A percentile compares a stretch with the other conserved stretches of the same genome.
phyloP scores from a whole-genome alignment of 2,797 vertebrate genomes.

The Hylomyscus alleni region DNA sequence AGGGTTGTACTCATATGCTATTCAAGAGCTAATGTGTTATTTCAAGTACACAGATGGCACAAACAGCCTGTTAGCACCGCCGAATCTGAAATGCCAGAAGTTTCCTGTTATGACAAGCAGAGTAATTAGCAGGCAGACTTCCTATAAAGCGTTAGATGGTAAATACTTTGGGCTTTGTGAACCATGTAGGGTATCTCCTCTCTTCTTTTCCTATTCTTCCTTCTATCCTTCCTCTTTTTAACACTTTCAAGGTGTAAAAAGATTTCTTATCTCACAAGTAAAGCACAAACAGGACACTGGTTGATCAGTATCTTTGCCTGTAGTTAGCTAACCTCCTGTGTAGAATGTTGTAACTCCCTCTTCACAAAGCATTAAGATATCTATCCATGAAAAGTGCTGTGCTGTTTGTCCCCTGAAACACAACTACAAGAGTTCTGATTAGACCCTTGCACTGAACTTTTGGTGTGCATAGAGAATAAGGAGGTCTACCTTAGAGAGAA shows the following conservation, averaged over 20 bases:
- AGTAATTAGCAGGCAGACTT: not conserved
- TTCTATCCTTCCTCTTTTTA: not conserved
- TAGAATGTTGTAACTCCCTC: not conserved
- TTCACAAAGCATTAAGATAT: not conserved
- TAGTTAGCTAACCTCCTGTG: not conserved
- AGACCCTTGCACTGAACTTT: not conserved
- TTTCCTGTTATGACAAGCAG: not conserved
- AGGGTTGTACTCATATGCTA: not conserved
- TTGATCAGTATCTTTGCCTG: not conserved
- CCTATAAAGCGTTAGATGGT: not conserved
- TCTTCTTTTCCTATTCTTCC: not conserved
- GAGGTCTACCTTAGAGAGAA: not conserved
- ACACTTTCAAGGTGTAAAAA: constrained; percentile 8
- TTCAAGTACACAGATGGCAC: constrained; percentile 19
- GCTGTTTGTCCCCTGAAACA: not conserved
- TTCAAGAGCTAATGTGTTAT: not conserved
- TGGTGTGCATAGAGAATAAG: not conserved
- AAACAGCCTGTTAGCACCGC: not conserved
- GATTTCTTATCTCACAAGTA: not conserved
- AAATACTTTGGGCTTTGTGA: not conserved
- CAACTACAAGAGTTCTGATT: not conserved
- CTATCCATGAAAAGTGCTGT: not conserved
- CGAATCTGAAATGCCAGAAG: not conserved
- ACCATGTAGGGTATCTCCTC: not conserved
- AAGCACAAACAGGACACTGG: not conserved